Evolutionary conservation across 2,113 vertebrate genomes (phyloP), one percentile per base, ranked within the genome.

Genomic region (Glareola pratincola): DNA sequence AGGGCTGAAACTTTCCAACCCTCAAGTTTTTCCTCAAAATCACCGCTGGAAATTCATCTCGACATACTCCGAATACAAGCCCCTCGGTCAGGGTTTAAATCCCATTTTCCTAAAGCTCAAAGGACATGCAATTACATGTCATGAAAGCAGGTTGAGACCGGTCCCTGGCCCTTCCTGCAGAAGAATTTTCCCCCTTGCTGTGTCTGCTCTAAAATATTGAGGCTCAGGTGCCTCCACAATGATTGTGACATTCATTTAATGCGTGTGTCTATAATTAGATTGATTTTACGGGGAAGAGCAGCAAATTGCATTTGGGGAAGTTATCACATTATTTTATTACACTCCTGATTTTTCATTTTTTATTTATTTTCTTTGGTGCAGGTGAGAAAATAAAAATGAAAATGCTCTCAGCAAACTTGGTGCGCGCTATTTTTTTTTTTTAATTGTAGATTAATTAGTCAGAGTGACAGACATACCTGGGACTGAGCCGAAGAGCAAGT

Each of bases 231-330:
- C 81, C 73, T 91, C 74, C 0, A 4, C 48, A 62, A 37, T 73
- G 90, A 92, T 93, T 96, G 85, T 85, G 78, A 92, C 85, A 85
- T 88, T 95, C 93, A 71, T 88, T 96, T 97, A 91, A 96, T 74
- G n/a, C 29, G 54, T 32, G 26, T 75, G 63, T 64, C 83, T 96
- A 43, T 95, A 97, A 96, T 96, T 95, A 96, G 90, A 63, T 91
- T 93, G 96, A 96, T 97, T 97, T 97, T 88, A 85, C 8, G 32
- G 75, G 78, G 84, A 92, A 90, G 96, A 94, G 90, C 81, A 81
- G 87, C 85, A 96, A 94, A 91, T 94, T 95, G 93, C 88, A 72
- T 64, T 81, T 51, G 92, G 77, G 90, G 92, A 97, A 97, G 90
- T 71, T 89, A 95, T 92, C 88, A 82, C 45, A 62, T 94, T 94